Percentiles rank a stretch among this genome's conserved stretches.
Conservation (phyloP, 2,113 vertebrate species). For the Psittacus erithacus region DNA sequence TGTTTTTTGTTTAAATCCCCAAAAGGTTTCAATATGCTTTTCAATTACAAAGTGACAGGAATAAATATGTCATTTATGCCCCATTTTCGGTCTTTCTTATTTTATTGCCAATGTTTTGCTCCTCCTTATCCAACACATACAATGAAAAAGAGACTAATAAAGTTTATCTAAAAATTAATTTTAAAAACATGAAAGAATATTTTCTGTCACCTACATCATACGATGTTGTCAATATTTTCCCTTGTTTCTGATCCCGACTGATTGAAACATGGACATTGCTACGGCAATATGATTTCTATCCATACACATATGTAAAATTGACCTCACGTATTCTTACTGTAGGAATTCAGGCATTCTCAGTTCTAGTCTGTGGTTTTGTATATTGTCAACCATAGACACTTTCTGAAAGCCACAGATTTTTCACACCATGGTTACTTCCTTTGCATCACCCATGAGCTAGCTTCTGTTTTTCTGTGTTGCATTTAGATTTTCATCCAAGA, state of each 20-base stretch:
- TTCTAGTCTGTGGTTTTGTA: background rate
- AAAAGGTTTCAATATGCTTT: background rate
- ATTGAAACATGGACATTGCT: background rate
- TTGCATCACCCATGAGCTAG: background rate
- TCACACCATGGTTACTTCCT: background rate
- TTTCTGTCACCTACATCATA: background rate
- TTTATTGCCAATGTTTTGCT: background rate
- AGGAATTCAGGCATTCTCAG: background rate
- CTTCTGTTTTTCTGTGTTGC: background rate
- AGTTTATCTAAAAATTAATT: background rate
- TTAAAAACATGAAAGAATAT: background rate
- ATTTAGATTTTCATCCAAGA: background rate
- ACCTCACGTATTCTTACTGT: background rate
- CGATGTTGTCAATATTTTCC: background rate
- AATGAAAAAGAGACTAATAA: background rate
- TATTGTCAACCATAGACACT: background rate
- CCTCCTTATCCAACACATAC: background rate
- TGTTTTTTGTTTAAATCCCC: background rate
- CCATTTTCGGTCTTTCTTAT: background rate
- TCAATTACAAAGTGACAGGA: background rate
- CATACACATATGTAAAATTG: fast-evolving
- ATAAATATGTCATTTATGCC: background rate
- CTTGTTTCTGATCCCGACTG: background rate
- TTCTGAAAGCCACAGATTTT: background rate
- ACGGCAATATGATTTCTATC: background rate